Percentiles rank a stretch among this genome's conserved stretches.
phyloP scores from a whole-genome alignment of 2,113 vertebrate genomes.

The Pangasianodon hypophthalmus region DNA sequence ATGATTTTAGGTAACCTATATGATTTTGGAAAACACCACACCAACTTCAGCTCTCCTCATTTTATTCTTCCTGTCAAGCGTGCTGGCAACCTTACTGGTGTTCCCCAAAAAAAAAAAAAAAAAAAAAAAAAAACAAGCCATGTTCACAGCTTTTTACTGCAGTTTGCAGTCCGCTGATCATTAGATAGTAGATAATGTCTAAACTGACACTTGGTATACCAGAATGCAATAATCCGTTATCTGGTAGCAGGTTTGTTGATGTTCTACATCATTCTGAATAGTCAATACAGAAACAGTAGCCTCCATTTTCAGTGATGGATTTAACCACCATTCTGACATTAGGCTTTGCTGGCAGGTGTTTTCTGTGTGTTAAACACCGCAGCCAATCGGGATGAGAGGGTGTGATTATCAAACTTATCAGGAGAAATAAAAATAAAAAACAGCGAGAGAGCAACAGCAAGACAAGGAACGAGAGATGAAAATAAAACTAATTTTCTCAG shows the following conservation, averaged over 20 bases:
- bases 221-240: neutral
- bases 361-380: neutral
- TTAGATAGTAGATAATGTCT: constrained; percentile 1
- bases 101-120: neutral
- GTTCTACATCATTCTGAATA: neutral
- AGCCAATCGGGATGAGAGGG: neutral
- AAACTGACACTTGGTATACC: neutral
- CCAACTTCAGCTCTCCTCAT: neutral
- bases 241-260: neutral
- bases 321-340: neutral
- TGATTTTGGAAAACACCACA: neutral
- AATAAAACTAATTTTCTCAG: constrained; percentile 62
- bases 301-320: neutral
- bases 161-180: neutral
- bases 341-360: neutral
- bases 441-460: neutral
- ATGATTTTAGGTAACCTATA: neutral
- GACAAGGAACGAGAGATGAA: constrained; percentile 30
- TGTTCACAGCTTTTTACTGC: neutral
- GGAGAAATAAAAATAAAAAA: neutral
- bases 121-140: neutral
- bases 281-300: neutral
- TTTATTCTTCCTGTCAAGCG: neutral
- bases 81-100: neutral
- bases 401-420: neutral